A percentile compares a stretch with the other conserved stretches of the same genome.
Conservation (phyloP, 2,888 invertebrate species). For the Sarcophaga variegata region DNA sequence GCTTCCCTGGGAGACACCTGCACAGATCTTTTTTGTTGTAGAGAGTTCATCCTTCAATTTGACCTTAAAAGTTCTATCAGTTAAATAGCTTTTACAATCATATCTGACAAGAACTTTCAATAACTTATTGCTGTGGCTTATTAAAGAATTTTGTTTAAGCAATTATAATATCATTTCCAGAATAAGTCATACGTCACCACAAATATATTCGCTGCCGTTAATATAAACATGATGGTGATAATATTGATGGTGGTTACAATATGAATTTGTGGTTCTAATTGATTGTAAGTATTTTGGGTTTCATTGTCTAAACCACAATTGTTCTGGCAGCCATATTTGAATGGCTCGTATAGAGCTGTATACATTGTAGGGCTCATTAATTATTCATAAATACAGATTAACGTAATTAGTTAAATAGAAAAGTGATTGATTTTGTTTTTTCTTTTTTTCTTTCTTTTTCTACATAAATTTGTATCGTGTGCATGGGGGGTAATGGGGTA, state of each 20-base stretch:
- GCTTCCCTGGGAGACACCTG: too few species aligned
- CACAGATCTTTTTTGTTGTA: too few species aligned
- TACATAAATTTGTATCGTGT: background rate
- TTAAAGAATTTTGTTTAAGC: too few species aligned
- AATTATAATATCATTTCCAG: too few species aligned
- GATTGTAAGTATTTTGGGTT: constrained; percentile 30
- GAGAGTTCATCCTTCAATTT: too few species aligned
- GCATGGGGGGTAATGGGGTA: background rate
- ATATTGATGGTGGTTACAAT: background rate
- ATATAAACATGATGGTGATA: background rate
- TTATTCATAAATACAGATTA: constrained; percentile 79
- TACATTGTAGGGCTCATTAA: constrained; percentile 74
- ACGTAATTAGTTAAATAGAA: constrained; percentile 77
- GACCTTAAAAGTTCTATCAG: too few species aligned
- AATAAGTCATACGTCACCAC: too few species aligned
- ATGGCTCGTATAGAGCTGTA: constrained; percentile 18
- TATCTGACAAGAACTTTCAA: too few species aligned
- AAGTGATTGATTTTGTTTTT: constrained; percentile 76
- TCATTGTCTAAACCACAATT: constrained; percentile 23
- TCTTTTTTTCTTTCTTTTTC: background rate
- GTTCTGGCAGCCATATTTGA: background rate
- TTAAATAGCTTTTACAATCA: too few species aligned
- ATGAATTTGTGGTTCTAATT: constrained; percentile 33
- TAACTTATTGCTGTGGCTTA: too few species aligned
- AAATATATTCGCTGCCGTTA: too few species aligned